phyloP scores from a whole-genome alignment of 2,888 invertebrate genomes.

The Micoletzkya japonica region DNA sequence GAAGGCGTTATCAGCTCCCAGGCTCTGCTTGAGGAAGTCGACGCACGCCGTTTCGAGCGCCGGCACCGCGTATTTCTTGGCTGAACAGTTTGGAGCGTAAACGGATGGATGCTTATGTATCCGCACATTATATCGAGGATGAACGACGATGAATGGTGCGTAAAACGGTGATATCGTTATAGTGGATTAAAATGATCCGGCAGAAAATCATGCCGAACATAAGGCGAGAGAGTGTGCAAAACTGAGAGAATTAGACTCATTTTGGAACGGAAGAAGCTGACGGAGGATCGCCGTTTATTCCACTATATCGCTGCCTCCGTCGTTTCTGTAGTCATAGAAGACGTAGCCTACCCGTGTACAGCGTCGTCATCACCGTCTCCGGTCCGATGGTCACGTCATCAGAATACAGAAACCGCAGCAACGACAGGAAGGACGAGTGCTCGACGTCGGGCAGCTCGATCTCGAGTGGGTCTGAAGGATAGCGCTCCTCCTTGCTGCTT shows the following conservation, averaged over 20 bases:
- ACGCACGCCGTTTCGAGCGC: conserved; percentile 82
- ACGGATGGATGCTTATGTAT: too few relatives aligned
- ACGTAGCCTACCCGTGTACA: conserved; percentile 72
- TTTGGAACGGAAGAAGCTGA: too few relatives aligned
- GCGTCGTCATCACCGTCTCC: conserved; percentile 82
- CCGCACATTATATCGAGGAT: too few relatives aligned
- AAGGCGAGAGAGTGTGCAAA: too few relatives aligned
- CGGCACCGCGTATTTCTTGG: conserved; percentile 84
- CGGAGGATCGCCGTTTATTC: background rate
- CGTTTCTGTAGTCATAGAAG: background rate
- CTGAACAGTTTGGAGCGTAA: conserved; percentile 67
- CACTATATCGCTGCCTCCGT: background rate
- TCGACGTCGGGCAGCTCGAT: conserved; percentile 83
- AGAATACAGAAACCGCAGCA: conserved; percentile 75
- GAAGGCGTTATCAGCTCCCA: conserved; percentile 82
- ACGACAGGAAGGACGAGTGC: conserved; percentile 78
- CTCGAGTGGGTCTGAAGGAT: conserved; percentile 67
- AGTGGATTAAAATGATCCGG: too few relatives aligned
- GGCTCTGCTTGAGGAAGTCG: conserved; percentile 76
- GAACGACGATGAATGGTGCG: too few relatives aligned
- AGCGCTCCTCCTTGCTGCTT: too few relatives aligned
- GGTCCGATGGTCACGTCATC: conserved; percentile 83
- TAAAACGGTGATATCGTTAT: too few relatives aligned
- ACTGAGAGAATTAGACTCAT: too few relatives aligned
- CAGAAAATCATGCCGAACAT: too few relatives aligned